Evolutionary conservation across 1,140 invertebrate genomes (phyloP).

Genomic region (Drosophila insularis): DNA sequence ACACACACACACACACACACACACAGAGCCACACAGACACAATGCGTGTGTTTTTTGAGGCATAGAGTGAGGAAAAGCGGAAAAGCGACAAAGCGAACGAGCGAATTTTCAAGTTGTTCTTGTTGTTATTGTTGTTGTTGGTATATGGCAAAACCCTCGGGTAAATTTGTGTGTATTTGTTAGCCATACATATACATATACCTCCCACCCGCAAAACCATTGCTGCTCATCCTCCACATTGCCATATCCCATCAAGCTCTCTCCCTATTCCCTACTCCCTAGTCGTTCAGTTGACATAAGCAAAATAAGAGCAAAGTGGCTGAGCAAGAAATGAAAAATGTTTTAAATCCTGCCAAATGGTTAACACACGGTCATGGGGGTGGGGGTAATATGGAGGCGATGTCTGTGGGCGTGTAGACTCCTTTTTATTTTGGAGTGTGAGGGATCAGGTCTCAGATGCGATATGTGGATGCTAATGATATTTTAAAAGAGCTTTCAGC

Average conservation of each 20-base stretch:
- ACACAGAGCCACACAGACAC: conserved; percentile 37
- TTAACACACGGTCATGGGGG: background rate
- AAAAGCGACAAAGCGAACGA: conserved; percentile 22
- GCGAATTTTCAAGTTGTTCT: conserved; percentile 44
- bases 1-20: conserved; percentile 16
- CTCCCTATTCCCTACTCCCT: conserved; percentile 7
- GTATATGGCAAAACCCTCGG: conserved; percentile 15
- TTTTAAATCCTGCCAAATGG: conserved; percentile 51
- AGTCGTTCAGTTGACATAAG: conserved; percentile 62
- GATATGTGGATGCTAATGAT: conserved; percentile 74
- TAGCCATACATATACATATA: conserved; percentile 41
- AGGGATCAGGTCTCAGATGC: conserved; percentile 63
- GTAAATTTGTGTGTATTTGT: conserved; percentile 56
- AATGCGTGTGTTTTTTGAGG: conserved; percentile 39
- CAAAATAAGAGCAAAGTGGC: conserved; percentile 54
- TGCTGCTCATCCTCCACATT: background rate
- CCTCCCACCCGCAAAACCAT: background rate
- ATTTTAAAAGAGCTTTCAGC: conserved; percentile 72
- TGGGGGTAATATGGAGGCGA: conserved; percentile 20
- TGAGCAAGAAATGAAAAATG: conserved; percentile 61
- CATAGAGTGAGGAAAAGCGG: conserved; percentile 22
- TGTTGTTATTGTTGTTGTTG: conserved; percentile 14
- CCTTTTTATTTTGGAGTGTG: conserved; percentile 16
- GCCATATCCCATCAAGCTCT: background rate
- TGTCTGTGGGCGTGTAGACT: conserved; percentile 21